Evolutionary conservation across 2,113 vertebrate genomes (phyloP), one percentile per base, ranked within the genome.

Genomic region (Thunnus thynnus): DNA sequence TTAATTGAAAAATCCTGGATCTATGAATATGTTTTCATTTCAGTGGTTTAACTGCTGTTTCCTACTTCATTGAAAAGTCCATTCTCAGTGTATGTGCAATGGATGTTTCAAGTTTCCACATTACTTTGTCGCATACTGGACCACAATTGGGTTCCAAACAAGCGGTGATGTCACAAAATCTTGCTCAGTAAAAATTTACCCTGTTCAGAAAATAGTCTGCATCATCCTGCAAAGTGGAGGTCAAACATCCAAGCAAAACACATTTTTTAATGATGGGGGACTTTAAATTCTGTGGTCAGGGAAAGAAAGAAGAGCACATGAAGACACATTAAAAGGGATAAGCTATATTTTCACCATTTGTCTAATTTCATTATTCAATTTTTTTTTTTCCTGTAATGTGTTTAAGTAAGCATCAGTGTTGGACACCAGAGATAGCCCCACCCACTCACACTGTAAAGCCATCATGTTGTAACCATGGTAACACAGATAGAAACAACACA

Each of bases 401-500:
- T 77, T 78, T 54, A 69, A 78, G 13, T 13, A 12, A 68, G 63
- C 51, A 62, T 72, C 16, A 46, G n/a, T 36, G 68, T 76, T 71
- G 78, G 64, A 68, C 78, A 77, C 55, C 69, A 66, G 48, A 68
- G 8, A 62, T 57, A 48, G 78, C 76, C 67, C 80, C 80, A 72
- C 86, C 76, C 52, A 68, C 60, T 47, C 52, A 64, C 41, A 55
- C 80, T 46, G 60, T 66, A 56, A 80, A 68, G 77, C 72, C 71
- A 57, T 88, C 85, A 73, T 27, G 1, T 63, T 0, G 89, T 91
- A 87, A 78, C 89, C 86, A 92, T 90, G 85, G 88, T 50, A 84
- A 93, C 85, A 56, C 76, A 65, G 73, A 83, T 13, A 76, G 64
- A 88, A 88, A 78, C 84, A 57, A 84, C 83, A 63, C 86, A 65